These are phyloP conservation scores for Bhutanitis thaidina DNA, from an alignment of 2,888 invertebrate species.

Conservation along the genomic window DNA sequence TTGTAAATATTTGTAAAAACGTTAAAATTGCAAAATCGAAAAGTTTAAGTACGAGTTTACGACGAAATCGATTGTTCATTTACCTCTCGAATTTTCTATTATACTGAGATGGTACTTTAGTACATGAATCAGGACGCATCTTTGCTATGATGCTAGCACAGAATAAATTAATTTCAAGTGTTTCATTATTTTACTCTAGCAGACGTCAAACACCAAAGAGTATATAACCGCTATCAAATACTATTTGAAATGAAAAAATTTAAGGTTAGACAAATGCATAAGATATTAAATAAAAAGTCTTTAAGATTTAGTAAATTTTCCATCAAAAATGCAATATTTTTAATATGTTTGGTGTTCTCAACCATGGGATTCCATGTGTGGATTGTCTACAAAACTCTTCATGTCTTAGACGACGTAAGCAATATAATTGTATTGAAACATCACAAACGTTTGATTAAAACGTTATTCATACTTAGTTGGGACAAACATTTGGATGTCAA, in stretches of 20 bases:
- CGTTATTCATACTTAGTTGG: conserved; percentile 10
- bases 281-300: conserved; percentile 1
- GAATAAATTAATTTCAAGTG: no score
- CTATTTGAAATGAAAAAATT: conserved; percentile 4
- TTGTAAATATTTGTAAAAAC: no score
- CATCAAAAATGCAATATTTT: conserved; percentile 2
- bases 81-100: no score
- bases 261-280: conserved; percentile 10
- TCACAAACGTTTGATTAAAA: not conserved
- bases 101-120: no score
- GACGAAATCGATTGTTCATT: no score
- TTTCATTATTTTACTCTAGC: not conserved
- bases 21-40: no score
- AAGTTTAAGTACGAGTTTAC: no score
- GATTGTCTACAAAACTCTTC: conserved; percentile 10
- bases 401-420: conserved; percentile 8
- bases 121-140: no score
- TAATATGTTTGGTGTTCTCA: not conserved
- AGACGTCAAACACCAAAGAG: conserved; percentile 11
- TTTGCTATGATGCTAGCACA: no score
- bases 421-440: conserved; percentile 13
- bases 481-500: conserved; percentile 18
- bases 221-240: no score
- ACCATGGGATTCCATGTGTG: conserved; percentile 12
- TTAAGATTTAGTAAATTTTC: conserved; percentile 8